A percentile compares a stretch with the other conserved stretches of the same genome.
phyloP scores from a whole-genome alignment of 2,888 invertebrate genomes.

The Ommatoiulus sabulosus region DNA sequence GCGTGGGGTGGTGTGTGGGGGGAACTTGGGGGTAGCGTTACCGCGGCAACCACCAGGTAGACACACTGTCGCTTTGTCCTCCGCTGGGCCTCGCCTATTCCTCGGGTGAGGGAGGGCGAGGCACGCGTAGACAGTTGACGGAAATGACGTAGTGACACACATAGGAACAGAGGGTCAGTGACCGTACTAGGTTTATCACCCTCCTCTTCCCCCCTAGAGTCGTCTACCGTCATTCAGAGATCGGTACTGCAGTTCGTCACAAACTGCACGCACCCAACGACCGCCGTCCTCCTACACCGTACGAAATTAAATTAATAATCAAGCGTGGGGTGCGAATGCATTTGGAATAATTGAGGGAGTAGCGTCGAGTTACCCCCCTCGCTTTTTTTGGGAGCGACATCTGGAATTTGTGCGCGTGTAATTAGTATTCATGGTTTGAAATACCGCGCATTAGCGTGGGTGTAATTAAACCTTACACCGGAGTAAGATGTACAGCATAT shows the following conservation, averaged over 20 bases:
- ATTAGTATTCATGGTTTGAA: too few species aligned
- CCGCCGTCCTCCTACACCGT: neutral
- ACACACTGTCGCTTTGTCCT: slow-evolving; percentile 14
- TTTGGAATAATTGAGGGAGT: neutral
- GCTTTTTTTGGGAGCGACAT: neutral
- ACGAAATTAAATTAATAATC: neutral
- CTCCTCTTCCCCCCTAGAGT: neutral
- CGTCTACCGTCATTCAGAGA: neutral
- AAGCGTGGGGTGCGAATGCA: neutral
- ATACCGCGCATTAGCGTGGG: too few species aligned
- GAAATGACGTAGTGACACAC: slow-evolving; percentile 15
- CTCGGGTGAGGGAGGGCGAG: neutral
- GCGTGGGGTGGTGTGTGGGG: neutral
- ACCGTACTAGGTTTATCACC: slow-evolving; percentile 22
- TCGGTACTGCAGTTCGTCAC: neutral
- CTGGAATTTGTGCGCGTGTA: neutral
- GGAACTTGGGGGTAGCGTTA: neutral
- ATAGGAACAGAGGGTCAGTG: slow-evolving; percentile 5
- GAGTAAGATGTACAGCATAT: too few species aligned
- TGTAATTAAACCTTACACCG: too few species aligned
- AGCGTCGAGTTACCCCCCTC: neutral
- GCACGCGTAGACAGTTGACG: neutral
- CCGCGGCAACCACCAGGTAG: slow-evolving; percentile 14
- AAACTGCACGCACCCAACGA: neutral
- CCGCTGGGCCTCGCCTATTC: neutral